Conservation (phyloP, 35 echinoderm and acorn worm species). For the Lytechinus variegatus region DNA sequence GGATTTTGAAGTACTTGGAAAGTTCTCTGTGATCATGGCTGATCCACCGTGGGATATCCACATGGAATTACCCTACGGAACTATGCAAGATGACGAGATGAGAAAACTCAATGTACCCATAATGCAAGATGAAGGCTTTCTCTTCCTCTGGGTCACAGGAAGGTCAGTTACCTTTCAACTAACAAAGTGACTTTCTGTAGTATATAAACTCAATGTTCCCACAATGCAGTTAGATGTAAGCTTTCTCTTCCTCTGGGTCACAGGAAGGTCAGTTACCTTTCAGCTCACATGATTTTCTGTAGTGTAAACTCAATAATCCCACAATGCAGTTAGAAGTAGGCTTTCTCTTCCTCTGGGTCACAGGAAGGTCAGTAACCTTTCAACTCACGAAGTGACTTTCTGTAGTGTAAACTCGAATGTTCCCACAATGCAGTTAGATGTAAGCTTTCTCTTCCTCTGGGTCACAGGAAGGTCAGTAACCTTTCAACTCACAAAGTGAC, state of each 20-base stretch:
- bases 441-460: too few species aligned
- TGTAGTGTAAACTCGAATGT: too few species aligned
- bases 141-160: slow-evolving; percentile 98
- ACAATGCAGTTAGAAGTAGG: slow-evolving; percentile 84
- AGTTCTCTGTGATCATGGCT: slow-evolving; percentile 97
- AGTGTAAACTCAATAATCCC: slow-evolving; percentile 81
- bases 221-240: too few species aligned
- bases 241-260: too few species aligned
- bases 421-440: too few species aligned
- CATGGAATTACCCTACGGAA: slow-evolving; percentile 98
- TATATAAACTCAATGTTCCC: too few species aligned
- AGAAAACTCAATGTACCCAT: slow-evolving; percentile 82
- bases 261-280: too few species aligned
- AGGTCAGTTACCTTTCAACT: slow-evolving; percentile 59
- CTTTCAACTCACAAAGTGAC: too few species aligned
- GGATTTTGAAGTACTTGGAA: slow-evolving; percentile 82
- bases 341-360: slow-evolving; percentile 96
- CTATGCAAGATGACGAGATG: slow-evolving; percentile 99
- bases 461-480: too few species aligned
- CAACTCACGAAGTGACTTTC: too few species aligned
- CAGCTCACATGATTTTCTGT: too few species aligned
- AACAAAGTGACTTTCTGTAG: too few species aligned
- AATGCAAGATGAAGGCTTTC: slow-evolving; percentile 92
- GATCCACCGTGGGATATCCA: slow-evolving; percentile 99
- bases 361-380: slow-evolving; percentile 74